Evolutionary conservation across 2,888 invertebrate genomes (phyloP).

Genomic region (Drosophila ezoana): DNA sequence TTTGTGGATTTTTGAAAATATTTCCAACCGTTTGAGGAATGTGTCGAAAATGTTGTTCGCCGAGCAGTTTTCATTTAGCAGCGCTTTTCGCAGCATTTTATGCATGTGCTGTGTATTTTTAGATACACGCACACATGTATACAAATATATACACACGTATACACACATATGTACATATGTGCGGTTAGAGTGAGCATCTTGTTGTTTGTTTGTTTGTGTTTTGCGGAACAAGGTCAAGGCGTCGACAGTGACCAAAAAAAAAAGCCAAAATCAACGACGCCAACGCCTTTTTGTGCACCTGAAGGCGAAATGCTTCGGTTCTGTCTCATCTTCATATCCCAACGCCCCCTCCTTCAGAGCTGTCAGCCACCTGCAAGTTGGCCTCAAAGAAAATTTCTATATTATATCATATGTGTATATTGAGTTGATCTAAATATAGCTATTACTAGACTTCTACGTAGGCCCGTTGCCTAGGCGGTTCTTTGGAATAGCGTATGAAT

Average conservation of each 20-base stretch:
- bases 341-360: slow-evolving; percentile 7
- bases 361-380: slow-evolving; percentile 36
- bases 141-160: neutral
- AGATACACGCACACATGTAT: slow-evolving; percentile 15
- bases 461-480: slow-evolving; percentile 1
- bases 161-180: neutral
- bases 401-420: slow-evolving; percentile 36
- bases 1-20: slow-evolving; percentile 20
- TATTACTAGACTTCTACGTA: slow-evolving; percentile 29
- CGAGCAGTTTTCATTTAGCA: slow-evolving; percentile 24
- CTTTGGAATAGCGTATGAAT: neutral
- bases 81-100: slow-evolving; percentile 30
- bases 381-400: slow-evolving; percentile 42
- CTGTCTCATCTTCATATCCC: slow-evolving; percentile 9
- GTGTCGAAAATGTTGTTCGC: slow-evolving; percentile 21
- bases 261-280: slow-evolving; percentile 17
- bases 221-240: slow-evolving; percentile 74
- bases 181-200: slow-evolving; percentile 12
- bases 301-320: slow-evolving; percentile 38
- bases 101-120: slow-evolving; percentile 52
- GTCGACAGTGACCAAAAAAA: slow-evolving; percentile 41
- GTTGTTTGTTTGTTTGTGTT: slow-evolving; percentile 37
- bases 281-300: slow-evolving; percentile 53
- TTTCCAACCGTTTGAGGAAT: slow-evolving; percentile 45
- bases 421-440: slow-evolving; percentile 24